Conservation (phyloP, 2,113 vertebrate genomes). For the Hemiscyllium ocellatum region DNA sequence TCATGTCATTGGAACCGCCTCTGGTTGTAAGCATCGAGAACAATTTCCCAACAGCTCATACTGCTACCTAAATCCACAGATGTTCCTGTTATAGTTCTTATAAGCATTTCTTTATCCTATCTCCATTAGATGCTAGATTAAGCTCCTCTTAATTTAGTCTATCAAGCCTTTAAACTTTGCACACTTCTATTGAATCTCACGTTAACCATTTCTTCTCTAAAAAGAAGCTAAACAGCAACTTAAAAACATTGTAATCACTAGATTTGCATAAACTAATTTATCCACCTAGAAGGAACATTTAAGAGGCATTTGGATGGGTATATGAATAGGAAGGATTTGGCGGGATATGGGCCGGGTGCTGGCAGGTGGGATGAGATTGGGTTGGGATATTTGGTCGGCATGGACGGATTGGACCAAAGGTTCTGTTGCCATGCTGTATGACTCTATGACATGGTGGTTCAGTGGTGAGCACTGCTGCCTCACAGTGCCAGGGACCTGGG, state of each 20-base stretch:
- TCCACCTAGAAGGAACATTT: background rate
- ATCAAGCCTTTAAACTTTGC: background rate
- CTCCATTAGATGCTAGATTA: background rate
- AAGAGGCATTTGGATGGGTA: too few species aligned
- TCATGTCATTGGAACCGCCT: background rate
- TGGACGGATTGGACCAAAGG: too few species aligned
- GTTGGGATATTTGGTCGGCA: too few species aligned
- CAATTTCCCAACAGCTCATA: background rate
- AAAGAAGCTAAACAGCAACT: background rate
- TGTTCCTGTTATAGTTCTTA: background rate
- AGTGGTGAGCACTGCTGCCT: too few species aligned
- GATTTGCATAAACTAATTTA: background rate
- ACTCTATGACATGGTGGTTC: too few species aligned
- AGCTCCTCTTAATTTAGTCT: background rate
- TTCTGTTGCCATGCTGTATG: too few species aligned
- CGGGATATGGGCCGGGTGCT: too few species aligned
- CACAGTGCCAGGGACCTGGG: too few species aligned
- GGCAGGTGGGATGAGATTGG: too few species aligned
- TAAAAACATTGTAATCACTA: background rate
- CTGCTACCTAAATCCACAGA: background rate
- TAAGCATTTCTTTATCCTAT: background rate
- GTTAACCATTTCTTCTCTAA: background rate
- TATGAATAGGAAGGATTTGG: too few species aligned
- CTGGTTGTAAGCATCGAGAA: background rate
- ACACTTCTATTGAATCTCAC: background rate